Conservation (phyloP, 2,888 invertebrate genomes). For the Apotomis capreana region DNA sequence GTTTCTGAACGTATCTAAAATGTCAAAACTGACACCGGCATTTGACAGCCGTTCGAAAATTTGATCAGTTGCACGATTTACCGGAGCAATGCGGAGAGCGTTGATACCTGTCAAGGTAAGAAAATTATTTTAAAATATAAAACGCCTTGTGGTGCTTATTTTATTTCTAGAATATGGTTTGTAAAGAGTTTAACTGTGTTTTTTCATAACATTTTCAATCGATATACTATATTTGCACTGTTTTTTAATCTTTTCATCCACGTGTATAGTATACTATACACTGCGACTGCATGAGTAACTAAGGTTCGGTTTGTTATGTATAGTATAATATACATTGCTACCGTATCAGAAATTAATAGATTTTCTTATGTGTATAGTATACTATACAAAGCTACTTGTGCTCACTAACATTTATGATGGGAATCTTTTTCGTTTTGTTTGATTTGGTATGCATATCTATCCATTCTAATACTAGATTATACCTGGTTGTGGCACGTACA, state of each 20-base stretch:
- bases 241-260: neutral
- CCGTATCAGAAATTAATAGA: neutral
- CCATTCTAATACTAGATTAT: neutral
- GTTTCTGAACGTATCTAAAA: slow-evolving; percentile 7
- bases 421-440: neutral
- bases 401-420: neutral
- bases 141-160: neutral
- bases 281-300: neutral
- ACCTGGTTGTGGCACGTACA: neutral
- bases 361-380: slow-evolving; percentile 11
- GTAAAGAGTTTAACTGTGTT: neutral
- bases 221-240: neutral
- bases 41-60: neutral
- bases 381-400: neutral
- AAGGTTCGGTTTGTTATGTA: neutral
- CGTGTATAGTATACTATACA: slow-evolving; percentile 1
- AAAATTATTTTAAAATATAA: neutral
- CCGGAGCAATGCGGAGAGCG: slow-evolving; percentile 2
- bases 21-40: neutral
- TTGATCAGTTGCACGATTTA: slow-evolving; percentile 5
- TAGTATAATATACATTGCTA: slow-evolving; percentile 3
- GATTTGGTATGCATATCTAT: neutral
- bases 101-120: slow-evolving; percentile 3
- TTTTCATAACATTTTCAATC: neutral
- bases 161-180: neutral